Conservation (phyloP, 1,140 invertebrate species). For the Holcopasites calliopsidis region DNA sequence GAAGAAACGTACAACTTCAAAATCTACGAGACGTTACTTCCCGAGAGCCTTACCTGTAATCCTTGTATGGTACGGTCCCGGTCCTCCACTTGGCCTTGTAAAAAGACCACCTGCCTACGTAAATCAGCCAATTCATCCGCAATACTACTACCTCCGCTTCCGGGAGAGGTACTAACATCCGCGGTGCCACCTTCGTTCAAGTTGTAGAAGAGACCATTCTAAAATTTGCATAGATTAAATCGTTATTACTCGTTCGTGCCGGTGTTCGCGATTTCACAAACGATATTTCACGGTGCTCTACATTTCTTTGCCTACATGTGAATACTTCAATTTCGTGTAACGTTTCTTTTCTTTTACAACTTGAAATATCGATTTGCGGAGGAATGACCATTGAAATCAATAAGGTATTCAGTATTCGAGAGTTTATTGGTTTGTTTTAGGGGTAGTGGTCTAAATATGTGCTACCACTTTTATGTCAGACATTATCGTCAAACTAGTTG, state of each 20-base stretch:
- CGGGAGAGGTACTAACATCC: constrained; percentile 71
- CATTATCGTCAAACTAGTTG: too few species aligned
- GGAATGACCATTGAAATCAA: too few species aligned
- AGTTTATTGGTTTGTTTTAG: too few species aligned
- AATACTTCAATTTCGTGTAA: too few species aligned
- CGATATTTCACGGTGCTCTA: too few species aligned
- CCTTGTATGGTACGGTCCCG: constrained; percentile 85
- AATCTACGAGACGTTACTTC: too few species aligned
- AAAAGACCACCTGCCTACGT: constrained; percentile 87
- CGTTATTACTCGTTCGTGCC: background rate
- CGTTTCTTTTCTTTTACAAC: background rate
- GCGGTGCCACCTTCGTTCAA: constrained; percentile 78
- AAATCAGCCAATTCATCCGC: constrained; percentile 87
- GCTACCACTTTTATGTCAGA: too few species aligned
- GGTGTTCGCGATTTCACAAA: background rate
- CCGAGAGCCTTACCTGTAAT: constrained; percentile 85
- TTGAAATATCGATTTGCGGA: too few species aligned
- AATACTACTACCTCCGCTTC: constrained; percentile 77
- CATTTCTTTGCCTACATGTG: too few species aligned
- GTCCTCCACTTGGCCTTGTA: constrained; percentile 88
- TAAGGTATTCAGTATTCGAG: too few species aligned
- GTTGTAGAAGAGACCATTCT: constrained; percentile 88
- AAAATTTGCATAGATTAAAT: constrained; percentile 45
- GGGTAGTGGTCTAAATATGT: too few species aligned
- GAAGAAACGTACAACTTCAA: too few species aligned